Evolutionary conservation across 2,113 vertebrate species (phyloP).

Genomic region (Oceanodroma tethys): DNA sequence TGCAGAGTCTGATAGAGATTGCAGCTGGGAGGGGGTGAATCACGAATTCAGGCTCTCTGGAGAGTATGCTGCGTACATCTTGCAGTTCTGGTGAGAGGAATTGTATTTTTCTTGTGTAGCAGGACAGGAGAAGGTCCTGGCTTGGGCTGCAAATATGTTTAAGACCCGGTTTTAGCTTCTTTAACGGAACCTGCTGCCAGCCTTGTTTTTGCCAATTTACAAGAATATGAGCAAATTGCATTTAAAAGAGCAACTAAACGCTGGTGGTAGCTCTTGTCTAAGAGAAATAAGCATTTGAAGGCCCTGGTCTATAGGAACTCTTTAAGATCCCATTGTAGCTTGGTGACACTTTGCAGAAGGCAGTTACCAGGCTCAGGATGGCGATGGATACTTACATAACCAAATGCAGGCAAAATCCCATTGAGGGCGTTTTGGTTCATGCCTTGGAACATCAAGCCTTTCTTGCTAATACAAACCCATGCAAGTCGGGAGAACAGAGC

Average conservation of each 20-base stretch:
- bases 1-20: background rate
- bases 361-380: background rate
- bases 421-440: background rate
- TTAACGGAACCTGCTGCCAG: background rate
- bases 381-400: background rate
- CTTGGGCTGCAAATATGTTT: background rate
- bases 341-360: background rate
- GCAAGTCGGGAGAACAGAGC: background rate
- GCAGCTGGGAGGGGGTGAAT: background rate
- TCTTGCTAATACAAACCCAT: background rate
- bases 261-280: background rate
- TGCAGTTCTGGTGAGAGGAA: background rate
- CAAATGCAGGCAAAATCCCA: background rate
- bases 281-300: background rate
- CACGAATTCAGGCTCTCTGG: background rate
- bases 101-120: background rate
- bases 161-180: background rate
- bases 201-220: background rate
- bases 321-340: background rate
- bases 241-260: background rate
- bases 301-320: rapidly evolving
- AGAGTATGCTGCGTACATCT: rapidly evolving
- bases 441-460: background rate
- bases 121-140: background rate
- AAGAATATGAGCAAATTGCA: background rate